Conservation (phyloP, 2,888 invertebrate genomes). For the Periphyllus acericola region DNA sequence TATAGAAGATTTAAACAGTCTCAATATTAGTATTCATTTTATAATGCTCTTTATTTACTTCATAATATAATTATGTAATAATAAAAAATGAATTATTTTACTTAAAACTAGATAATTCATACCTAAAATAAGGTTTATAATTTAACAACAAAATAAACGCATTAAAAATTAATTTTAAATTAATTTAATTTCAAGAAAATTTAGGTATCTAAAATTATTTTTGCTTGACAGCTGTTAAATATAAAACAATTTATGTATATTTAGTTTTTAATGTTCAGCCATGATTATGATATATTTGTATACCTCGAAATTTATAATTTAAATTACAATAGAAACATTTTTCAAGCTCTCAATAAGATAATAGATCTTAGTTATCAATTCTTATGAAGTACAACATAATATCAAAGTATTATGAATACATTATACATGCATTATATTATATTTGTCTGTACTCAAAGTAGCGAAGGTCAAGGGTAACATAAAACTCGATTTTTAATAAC, state of each 20-base stretch:
- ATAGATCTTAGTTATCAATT: slow-evolving; percentile 17
- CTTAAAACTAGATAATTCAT: too few species aligned
- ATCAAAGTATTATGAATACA: background rate
- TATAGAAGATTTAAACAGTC: background rate
- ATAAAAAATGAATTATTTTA: background rate
- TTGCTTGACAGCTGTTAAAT: too few species aligned
- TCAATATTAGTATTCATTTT: background rate
- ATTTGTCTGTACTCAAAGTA: background rate
- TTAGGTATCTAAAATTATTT: too few species aligned
- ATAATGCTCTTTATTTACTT: background rate
- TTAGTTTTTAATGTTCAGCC: too few species aligned
- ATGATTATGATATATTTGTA: background rate
- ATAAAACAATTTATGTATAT: too few species aligned
- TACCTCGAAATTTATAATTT: background rate
- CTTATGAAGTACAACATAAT: background rate
- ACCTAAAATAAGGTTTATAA: too few species aligned
- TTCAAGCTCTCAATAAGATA: background rate
- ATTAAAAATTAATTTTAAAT: too few species aligned
- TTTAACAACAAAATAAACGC: too few species aligned
- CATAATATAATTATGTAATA: background rate
- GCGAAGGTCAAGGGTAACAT: slow-evolving; percentile 48
- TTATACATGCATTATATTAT: slow-evolving; percentile 2
- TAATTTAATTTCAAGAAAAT: too few species aligned
- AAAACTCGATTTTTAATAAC: background rate
- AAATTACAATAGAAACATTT: slow-evolving; percentile 4